Evolutionary conservation across 2,113 vertebrate genomes (phyloP), one percentile per base, ranked within the genome.

Genomic region (Sminthopsis crassicaudata): DNA sequence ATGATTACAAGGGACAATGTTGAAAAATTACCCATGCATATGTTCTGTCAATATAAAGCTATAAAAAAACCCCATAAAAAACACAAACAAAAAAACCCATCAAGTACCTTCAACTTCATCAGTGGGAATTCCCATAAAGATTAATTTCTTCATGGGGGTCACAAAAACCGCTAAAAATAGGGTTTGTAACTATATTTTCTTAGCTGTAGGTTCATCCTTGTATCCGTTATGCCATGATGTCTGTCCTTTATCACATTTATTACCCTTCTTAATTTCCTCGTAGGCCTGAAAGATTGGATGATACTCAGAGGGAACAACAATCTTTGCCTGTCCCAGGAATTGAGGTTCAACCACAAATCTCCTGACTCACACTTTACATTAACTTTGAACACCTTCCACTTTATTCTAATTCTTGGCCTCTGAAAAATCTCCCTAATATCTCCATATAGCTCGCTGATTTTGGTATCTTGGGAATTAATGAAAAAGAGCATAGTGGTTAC

Each of bases 21-120:
- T 48, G 48, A 48, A 48, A 48, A 48, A 48, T 48, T 48, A 48
- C 48, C 48, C 48, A 48, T 48, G 48, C 48, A 48, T 48, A 48
- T 48, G 48, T 48, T 48, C 48, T 48, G 48, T 48, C 48, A 48
- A 48, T 48, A 48, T 7, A 48, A 48, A 48, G 48, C 48, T 48
- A 48, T 48, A 48, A 48, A 48, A 48, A 48, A 48, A 48, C 46
- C n/a, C n/a, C n/a, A n/a, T n/a, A n/a, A n/a, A 48, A 48, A 48
- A 48, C 6, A 48, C 48, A 48, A 48, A 48, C 48, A 8, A 48
- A 48, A 48, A 48, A 48, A 4, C 48, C 48, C 7, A 84, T 96
- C 92, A 96, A 93, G 67, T 93, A 91, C 14, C 67, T 84, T 42
- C 19, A 42, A 84, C 42, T 84, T 42, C n/a, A 84, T 42, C n/a